phyloP scores from a whole-genome alignment of 2,113 vertebrate genomes.

The Acanthisitta chloris region DNA sequence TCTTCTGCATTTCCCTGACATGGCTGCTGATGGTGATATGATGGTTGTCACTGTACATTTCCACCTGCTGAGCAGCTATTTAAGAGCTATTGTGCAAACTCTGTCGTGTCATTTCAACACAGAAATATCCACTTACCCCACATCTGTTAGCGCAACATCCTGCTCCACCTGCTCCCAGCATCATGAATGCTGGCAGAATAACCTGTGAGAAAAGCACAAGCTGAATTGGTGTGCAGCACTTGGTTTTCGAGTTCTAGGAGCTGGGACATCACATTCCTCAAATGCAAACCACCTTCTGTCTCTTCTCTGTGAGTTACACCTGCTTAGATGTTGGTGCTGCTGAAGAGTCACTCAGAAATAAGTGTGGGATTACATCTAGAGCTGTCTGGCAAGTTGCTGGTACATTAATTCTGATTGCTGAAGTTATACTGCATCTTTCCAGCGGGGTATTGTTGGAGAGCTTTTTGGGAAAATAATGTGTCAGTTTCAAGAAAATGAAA shows the following conservation, averaged over 20 bases:
- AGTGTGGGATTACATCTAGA: neutral
- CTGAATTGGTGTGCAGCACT: neutral
- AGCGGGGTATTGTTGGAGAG: fast-evolving
- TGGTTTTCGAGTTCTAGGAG: neutral
- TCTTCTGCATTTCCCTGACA: neutral
- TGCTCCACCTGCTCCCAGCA: conserved; percentile 60
- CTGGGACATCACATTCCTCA: neutral
- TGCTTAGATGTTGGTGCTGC: neutral
- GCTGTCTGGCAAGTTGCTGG: neutral
- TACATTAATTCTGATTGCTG: neutral
- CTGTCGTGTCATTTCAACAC: neutral
- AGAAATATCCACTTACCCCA: conserved; percentile 51
- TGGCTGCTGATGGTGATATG: neutral
- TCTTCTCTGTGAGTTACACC: neutral
- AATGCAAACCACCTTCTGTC: neutral
- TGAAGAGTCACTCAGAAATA: neutral
- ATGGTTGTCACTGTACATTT: neutral
- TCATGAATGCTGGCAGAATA: conserved; percentile 64
- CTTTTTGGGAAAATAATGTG: neutral
- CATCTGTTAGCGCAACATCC: conserved; percentile 70
- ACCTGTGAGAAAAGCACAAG: conserved; percentile 46
- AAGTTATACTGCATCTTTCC: neutral
- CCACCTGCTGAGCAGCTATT: conserved; percentile 9
- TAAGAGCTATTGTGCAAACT: neutral
- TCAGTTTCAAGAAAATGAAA: neutral